Base-by-base conservation (phyloP, 2,797 vertebrate species). In the Cossypha caffra region DNA sequence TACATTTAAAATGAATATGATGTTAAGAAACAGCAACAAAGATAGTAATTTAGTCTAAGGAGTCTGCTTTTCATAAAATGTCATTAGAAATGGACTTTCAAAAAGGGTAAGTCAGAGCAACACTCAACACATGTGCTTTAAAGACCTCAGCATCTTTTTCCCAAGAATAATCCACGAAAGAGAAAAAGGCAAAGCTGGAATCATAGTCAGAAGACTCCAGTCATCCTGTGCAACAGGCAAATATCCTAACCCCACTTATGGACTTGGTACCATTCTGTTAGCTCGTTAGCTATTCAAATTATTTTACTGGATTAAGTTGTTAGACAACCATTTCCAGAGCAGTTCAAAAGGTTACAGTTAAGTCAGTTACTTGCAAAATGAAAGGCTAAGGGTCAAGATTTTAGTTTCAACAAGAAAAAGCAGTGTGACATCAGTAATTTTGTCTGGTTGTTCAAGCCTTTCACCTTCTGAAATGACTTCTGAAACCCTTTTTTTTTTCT, bases 1-100 rank as follows among this genome's bases (percentile, higher is more conserved):
- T 93, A 66, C 72, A 93, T 89, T 92, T 73, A 69, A 86, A 93
- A 89, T 85, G 33, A 92, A 93, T 66, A 42, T 62, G 63, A 82
- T 71, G 45, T 28, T 93, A 76, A 79, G 78, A 87, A 89, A 75
- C 48, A 92, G 72, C 11, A 86, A 35, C 47, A 68, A 75, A 88
- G 33, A 75, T 12, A 89, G 21, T 40, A 10, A 81, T 88, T 88
- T 86, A 89, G 71, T 82, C 74, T 67, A 73, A 43, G 47, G 71
- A 89, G 43, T 51, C 67, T 81, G 43, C 10, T 93, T 66, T 86
- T 58, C 42, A 51, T 51, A 93, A 81, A 86, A 55, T 64, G 21
- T 79, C 59, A 42, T 75, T 81, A 86, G 43, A 84, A 55, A 52
- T 76, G 58, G 74, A 92, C 77, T 89, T 82, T 62, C 62, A 9